A percentile compares a stretch with the other conserved stretches of the same genome.
phyloP scores from a whole-genome alignment of 2,113 vertebrate species.

The Hirundichthys speculiger region DNA sequence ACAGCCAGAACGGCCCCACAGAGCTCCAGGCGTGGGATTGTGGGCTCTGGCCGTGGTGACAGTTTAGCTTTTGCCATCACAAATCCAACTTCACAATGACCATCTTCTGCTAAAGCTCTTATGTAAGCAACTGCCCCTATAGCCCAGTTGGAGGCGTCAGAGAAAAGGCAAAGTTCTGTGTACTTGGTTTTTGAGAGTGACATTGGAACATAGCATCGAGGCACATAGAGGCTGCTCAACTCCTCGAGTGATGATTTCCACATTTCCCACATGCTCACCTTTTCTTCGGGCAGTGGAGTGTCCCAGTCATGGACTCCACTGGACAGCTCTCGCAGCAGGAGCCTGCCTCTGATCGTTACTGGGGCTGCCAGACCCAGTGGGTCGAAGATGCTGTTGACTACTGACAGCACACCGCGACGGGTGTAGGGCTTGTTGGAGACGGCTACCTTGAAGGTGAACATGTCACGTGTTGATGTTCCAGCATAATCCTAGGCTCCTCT shows the following conservation, averaged over 20 bases:
- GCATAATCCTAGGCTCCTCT: background rate
- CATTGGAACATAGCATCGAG: too few relatives aligned
- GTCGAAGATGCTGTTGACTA: too few relatives aligned
- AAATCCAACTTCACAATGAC: background rate
- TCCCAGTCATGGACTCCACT: background rate
- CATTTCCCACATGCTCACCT: too few relatives aligned
- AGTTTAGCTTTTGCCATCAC: conserved; percentile 18
- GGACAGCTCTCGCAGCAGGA: background rate
- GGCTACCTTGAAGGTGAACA: background rate
- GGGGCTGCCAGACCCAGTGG: background rate
- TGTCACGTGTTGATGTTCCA: conserved; percentile 1
- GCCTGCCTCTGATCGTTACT: background rate
- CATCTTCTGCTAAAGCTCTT: background rate
- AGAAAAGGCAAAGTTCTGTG: conserved; percentile 2
- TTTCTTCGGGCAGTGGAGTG: too few relatives aligned
- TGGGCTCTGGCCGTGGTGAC: conserved; percentile 1
- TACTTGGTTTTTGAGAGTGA: background rate
- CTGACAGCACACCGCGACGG: too few relatives aligned
- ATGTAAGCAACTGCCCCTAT: conserved; percentile 14
- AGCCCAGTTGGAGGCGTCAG: conserved; percentile 1
- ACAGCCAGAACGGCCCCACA: conserved; percentile 18
- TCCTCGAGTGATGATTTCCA: too few relatives aligned
- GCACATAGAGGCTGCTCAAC: too few relatives aligned
- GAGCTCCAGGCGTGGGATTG: conserved; percentile 16
- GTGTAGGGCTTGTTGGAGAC: too few relatives aligned